These are phyloP conservation scores for Agelas oroides DNA, from an alignment of 37 sponge, comb jelly and placozoan species.

Conservation along the genomic window DNA sequence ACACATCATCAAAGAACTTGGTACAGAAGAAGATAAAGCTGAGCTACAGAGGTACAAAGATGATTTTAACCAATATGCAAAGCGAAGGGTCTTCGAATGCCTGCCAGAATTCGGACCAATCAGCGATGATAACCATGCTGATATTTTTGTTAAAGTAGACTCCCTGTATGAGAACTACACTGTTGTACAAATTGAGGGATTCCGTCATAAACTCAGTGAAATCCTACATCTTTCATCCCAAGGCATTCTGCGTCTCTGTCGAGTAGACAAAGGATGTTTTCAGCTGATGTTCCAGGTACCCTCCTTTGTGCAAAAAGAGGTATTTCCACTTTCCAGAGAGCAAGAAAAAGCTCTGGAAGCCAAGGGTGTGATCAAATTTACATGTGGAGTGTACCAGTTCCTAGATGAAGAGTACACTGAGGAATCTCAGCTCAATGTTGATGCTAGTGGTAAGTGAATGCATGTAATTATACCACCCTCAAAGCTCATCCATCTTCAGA, in stretches of 20 bases:
- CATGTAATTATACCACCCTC: too few relatives aligned
- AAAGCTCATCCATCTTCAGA: too few relatives aligned
- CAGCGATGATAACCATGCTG: too few relatives aligned
- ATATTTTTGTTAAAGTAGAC: neutral
- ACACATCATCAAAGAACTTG: neutral
- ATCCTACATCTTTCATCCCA: neutral
- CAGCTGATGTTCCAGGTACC: conserved; percentile 8
- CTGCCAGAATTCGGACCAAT: neutral
- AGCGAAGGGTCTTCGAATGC: conserved; percentile 5
- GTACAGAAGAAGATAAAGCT: neutral
- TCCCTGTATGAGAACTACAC: neutral
- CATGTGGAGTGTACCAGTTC: too few relatives aligned
- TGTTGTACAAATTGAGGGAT: neutral
- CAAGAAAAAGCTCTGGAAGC: too few relatives aligned
- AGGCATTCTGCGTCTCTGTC: neutral
- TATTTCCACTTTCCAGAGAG: too few relatives aligned
- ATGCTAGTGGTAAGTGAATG: too few relatives aligned
- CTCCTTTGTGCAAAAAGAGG: neutral
- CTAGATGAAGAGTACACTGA: too few relatives aligned
- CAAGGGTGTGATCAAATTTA: too few relatives aligned
- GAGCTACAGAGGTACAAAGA: neutral
- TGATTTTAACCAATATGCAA: neutral
- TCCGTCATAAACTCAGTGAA: neutral
- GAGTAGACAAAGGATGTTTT: conserved; percentile 20
- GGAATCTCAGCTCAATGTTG: too few relatives aligned